Percentiles rank a stretch among this genome's conserved stretches.
These are phyloP conservation scores for Orientallactaga bullata DNA, from an alignment of 2,113 vertebrate species.

Conservation along the genomic window DNA sequence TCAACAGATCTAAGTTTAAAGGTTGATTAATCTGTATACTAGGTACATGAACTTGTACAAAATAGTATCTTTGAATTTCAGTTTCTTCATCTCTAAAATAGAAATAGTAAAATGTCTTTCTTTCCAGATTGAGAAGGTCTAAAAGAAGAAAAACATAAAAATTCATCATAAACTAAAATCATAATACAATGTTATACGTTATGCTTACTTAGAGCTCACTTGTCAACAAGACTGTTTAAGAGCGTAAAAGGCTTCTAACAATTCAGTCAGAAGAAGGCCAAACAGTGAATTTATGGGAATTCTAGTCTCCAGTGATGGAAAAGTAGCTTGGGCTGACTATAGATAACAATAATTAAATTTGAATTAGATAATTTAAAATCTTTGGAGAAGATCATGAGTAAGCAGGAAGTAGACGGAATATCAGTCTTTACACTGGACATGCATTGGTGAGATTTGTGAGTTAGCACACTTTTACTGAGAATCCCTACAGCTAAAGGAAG, in stretches of 20 bases:
- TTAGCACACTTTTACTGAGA: not conserved
- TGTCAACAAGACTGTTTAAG: slow-evolving; percentile 57
- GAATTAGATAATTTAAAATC: not conserved
- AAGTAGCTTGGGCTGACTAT: not conserved
- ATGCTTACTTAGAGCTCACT: slow-evolving; percentile 32
- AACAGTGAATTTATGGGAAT: slow-evolving; percentile 29
- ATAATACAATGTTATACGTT: slow-evolving; percentile 35
- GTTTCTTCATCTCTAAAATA: slow-evolving; percentile 65
- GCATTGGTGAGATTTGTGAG: not conserved
- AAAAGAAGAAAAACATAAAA: slow-evolving; percentile 40
- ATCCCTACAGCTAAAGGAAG: not conserved
- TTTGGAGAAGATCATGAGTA: not conserved
- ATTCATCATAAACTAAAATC: slow-evolving; percentile 32
- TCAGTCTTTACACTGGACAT: not conserved
- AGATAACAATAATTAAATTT: slow-evolving; percentile 37
- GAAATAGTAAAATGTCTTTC: slow-evolving; percentile 47
- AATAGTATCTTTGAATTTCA: not conserved
- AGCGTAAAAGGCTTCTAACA: slow-evolving; percentile 25
- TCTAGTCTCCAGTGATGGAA: not conserved
- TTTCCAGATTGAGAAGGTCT: slow-evolving; percentile 35
- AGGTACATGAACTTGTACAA: not conserved
- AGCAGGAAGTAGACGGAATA: not conserved
- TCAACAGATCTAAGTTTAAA: slow-evolving; percentile 6
- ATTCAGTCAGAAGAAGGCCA: not conserved
- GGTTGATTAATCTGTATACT: not conserved